Base-by-base conservation (phyloP, 2,113 vertebrate species). In the Cromileptes altivelis region DNA sequence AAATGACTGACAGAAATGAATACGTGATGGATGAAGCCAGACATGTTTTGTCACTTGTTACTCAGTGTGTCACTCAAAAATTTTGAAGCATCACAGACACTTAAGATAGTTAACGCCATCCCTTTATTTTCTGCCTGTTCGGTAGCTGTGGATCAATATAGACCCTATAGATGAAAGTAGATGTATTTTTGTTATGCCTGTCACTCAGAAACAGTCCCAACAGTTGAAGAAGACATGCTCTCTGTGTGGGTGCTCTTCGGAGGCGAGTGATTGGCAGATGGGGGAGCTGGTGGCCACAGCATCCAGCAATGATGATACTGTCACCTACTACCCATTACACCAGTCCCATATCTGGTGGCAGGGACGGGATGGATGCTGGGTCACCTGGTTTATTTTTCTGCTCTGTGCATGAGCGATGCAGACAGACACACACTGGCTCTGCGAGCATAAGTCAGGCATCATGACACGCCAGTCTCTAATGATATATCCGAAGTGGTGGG, bases 281-380 rank as follows among this genome's bases (percentile, higher is more conserved):
- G 73, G 79, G 88, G 78, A 86, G 81, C 78, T 68, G 70, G 83
- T 93, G 87, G 68, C 87, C 81, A 70, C 63, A 30, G 52, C 49
- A 86, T 75, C 63, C 70, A 80, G 74, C 79, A 49, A 55, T 80
- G 90, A 89, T 76, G 80, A 88, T 90, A 8, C 75, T 79, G 86
- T 91, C 90, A 87, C 70, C 85, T 61, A 40, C 69, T 82, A 58
- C 62, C 85, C 58, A 90, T 89, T 88, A 85, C 80, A 74, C 47
- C 71, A 79, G 75, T 86, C 65, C 69, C 53, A 74, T 81, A 78
- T 65, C 50, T 67, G 62, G 77, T 80, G 53, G 77, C 58, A 63
- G 60, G 18, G 68, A 71, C 30, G 69, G 18, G 27, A 52, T 49
- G 30, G 68, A 69, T 64, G 73, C 52, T 37, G 58, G 79, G 73